Percentiles rank a stretch among this genome's conserved stretches.
Evolutionary conservation across 1,140 invertebrate species (phyloP).

Genomic region (Musca domestica): DNA sequence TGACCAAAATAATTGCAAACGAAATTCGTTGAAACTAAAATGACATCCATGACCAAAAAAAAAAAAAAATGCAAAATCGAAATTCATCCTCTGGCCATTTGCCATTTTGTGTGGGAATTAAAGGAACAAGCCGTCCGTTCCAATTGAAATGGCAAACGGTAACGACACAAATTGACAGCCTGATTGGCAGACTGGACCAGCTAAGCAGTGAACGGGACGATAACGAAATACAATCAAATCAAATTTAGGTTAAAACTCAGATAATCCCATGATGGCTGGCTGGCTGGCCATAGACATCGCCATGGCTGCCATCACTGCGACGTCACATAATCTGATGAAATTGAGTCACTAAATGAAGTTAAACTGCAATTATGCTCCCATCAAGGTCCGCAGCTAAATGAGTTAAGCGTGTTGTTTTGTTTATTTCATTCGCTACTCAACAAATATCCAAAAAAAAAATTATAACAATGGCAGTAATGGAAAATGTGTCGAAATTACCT

Average conservation of each 20-base stretch:
- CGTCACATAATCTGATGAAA: background rate
- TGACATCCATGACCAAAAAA: background rate
- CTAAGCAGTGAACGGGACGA: background rate
- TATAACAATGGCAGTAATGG: background rate
- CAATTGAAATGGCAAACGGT: too few species aligned
- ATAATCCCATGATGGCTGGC: too few species aligned
- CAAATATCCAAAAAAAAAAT: constrained; percentile 8
- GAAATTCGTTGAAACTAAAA: background rate
- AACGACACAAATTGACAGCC: background rate
- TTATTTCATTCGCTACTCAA: background rate
- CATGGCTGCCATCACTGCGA: too few species aligned
- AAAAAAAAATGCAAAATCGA: background rate
- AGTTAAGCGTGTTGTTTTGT: background rate
- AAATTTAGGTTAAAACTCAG: constrained; percentile 13
- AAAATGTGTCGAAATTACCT: background rate
- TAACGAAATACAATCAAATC: background rate
- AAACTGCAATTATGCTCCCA: constrained; percentile 4
- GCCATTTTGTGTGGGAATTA: constrained; percentile 3
- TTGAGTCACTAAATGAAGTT: constrained; percentile 19
- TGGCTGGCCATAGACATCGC: too few species aligned
- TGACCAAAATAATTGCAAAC: background rate
- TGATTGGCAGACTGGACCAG: background rate
- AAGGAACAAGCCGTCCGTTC: background rate
- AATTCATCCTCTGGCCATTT: background rate
- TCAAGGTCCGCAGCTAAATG: background rate